Percentiles rank a stretch among this genome's conserved stretches.
Evolutionary conservation across 2,888 invertebrate species (phyloP).

Genomic region (Opisthograptis luteolata): DNA sequence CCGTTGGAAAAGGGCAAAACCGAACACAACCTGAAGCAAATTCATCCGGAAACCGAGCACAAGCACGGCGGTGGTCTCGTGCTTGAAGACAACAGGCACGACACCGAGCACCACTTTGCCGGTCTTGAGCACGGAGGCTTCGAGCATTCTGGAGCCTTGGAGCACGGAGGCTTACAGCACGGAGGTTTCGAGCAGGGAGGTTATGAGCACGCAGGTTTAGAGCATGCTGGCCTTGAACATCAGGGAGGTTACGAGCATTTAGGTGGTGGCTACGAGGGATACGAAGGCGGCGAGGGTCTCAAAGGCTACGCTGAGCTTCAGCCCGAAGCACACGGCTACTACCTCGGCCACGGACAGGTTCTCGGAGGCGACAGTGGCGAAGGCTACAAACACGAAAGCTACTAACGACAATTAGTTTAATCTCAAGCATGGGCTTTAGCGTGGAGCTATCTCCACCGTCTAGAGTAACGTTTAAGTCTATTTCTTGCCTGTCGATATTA

Average conservation of each 20-base stretch:
- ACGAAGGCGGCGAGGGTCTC: conserved; percentile 65
- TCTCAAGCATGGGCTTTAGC: conserved; percentile 48
- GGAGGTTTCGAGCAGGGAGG: conserved; percentile 54
- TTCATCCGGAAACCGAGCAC: conserved; percentile 86
- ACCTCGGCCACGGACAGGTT: conserved; percentile 58
- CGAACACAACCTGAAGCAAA: conserved; percentile 84
- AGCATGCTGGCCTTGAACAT: conserved; percentile 51
- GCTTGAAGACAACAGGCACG: conserved; percentile 83
- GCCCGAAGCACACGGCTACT: conserved; percentile 65
- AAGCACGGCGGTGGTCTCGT: conserved; percentile 84
- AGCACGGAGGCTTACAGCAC: conserved; percentile 45
- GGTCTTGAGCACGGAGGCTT: conserved; percentile 54
- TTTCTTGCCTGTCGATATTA: conserved; percentile 69
- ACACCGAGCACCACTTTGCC: conserved; percentile 64
- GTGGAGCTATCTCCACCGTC: conserved; percentile 48
- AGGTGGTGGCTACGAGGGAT: conserved; percentile 50
- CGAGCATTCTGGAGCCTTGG: conserved; percentile 54
- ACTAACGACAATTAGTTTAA: conserved; percentile 58
- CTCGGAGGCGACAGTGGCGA: conserved; percentile 64
- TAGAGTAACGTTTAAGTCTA: conserved; percentile 47
- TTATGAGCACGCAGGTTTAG: conserved; percentile 44
- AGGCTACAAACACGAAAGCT: conserved; percentile 71
- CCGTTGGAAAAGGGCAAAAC: conserved; percentile 86
- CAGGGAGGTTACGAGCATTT: conserved; percentile 51
- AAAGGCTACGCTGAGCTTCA: conserved; percentile 67